Percentiles rank a stretch among this genome's conserved stretches.
These are phyloP conservation scores for Andrena cerasifolii DNA, from an alignment of 1,140 invertebrate genomes.

Conservation along the genomic window DNA sequence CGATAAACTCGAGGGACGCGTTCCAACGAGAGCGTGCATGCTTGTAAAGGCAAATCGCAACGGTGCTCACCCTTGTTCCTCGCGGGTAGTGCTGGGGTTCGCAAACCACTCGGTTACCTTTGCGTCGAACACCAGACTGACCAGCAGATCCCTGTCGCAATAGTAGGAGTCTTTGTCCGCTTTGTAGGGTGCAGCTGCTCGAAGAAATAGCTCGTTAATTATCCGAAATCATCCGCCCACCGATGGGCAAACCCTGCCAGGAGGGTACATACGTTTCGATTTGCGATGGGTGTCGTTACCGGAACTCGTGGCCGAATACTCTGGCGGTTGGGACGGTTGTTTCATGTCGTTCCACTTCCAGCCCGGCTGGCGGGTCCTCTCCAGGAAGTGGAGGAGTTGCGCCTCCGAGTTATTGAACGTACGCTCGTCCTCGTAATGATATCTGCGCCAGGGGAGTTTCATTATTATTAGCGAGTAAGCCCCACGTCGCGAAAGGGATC, in stretches of 20 bases:
- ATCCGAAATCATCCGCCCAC: not conserved
- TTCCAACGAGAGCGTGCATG: too few species aligned
- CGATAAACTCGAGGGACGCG: too few species aligned
- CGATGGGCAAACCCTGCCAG: too few species aligned
- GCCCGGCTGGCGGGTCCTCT: constrained; percentile 87
- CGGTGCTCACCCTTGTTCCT: constrained; percentile 86
- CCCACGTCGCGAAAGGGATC: too few species aligned
- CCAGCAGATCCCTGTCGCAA: constrained; percentile 91
- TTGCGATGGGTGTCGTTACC: constrained; percentile 57
- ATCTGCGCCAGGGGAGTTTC: constrained; percentile 70
- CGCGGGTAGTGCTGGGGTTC: constrained; percentile 86
- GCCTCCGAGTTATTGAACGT: constrained; percentile 85
- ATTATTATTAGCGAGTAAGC: not conserved
- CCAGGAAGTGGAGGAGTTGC: constrained; percentile 89
- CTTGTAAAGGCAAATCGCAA: not conserved
- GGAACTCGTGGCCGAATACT: constrained; percentile 78
- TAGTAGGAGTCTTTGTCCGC: constrained; percentile 85
- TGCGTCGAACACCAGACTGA: constrained; percentile 93
- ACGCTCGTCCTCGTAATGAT: constrained; percentile 82
- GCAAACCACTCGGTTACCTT: constrained; percentile 93
- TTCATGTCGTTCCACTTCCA: constrained; percentile 89
- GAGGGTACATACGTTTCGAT: constrained; percentile 21
- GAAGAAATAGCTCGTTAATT: not conserved
- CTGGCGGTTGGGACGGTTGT: constrained; percentile 82
- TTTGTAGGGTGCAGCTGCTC: constrained; percentile 82